Evolutionary conservation across 2,888 invertebrate species (phyloP), one percentile per base, ranked within the genome.

Genomic region (Eristalis intricaria): DNA sequence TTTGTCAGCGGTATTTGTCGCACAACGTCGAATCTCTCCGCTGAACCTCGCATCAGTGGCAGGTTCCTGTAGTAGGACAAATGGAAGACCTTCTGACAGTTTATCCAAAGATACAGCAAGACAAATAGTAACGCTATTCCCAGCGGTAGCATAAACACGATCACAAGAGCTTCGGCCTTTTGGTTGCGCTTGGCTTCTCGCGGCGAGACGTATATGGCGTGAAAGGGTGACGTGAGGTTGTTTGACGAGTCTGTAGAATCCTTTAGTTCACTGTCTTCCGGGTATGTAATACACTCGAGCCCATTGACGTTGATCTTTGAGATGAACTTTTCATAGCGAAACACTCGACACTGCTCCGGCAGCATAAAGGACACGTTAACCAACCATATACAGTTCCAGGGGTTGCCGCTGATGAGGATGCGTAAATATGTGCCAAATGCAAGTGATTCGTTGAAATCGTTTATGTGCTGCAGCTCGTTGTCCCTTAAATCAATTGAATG

Each of bases 261-360:
- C 1, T 26, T 4, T 0, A 58, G 32, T 7, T 3, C 56, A 56
- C 19, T 79, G 5, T 65, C 65, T 1, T 69, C 50, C 22, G 90
- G 88, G 23, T 90, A 90, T 0, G 91, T 90, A 19, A n/a, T 65
- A 32, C 93, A 93, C 32, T 91, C 91, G 13, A 93, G 75, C 0
- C 93, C 93, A 77, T 93, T 92, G 0, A 93, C 92, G 89, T 93
- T 93, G 40, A 93, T 92, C 81, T 91, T 91, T 5, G 92, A 91
- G 68, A 93, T 92, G 60, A 90, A 92, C 43, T 93, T 93, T 58
- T 92, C 90, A 71, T 92, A 93, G 38, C 90, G 90, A 63, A 93
- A 91, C 0, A 92, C 88, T 0, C 91, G 91, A 80, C 92, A 92
- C 35, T 91, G 89, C 58, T 92, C 91, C 5, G 92, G 92, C 38